Evolutionary conservation across 2,113 vertebrate species (phyloP).

Genomic region (Stictonetta naevosa): DNA sequence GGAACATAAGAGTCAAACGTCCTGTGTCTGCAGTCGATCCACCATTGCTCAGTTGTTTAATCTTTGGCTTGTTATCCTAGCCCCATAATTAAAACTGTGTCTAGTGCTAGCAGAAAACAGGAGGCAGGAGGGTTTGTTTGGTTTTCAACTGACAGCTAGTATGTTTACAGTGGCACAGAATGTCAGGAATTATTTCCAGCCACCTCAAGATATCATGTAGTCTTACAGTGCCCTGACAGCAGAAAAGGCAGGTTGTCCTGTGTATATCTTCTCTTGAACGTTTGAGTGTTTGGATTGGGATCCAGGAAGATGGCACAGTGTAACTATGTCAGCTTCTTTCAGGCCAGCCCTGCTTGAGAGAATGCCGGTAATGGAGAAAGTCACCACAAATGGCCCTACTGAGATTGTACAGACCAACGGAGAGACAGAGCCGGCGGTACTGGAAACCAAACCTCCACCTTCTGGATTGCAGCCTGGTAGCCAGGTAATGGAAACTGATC

Average conservation of each 20-base stretch:
- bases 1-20: background rate
- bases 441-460: slow-evolving; percentile 89
- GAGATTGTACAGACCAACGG: slow-evolving; percentile 96
- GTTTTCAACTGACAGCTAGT: background rate
- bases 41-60: background rate
- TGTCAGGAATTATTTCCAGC: background rate
- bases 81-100: background rate
- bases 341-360: slow-evolving; percentile 95
- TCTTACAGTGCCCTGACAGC: background rate
- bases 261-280: background rate
- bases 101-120: background rate
- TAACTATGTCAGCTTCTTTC: slow-evolving; percentile 75
- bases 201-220: background rate
- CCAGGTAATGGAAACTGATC: slow-evolving; percentile 81
- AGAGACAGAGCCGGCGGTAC: slow-evolving; percentile 88
- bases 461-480: slow-evolving; percentile 84
- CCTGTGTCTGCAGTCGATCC: background rate
- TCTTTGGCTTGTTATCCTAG: background rate
- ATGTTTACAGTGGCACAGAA: background rate
- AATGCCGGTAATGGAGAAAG: slow-evolving; percentile 99
- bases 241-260: background rate
- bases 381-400: slow-evolving; percentile 91
- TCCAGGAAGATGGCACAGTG: slow-evolving; percentile 70
- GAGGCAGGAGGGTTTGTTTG: background rate
- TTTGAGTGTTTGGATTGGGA: background rate